Conservation (phyloP, 92 coral and sea anemone species). For the Actinernus sp. region DNA sequence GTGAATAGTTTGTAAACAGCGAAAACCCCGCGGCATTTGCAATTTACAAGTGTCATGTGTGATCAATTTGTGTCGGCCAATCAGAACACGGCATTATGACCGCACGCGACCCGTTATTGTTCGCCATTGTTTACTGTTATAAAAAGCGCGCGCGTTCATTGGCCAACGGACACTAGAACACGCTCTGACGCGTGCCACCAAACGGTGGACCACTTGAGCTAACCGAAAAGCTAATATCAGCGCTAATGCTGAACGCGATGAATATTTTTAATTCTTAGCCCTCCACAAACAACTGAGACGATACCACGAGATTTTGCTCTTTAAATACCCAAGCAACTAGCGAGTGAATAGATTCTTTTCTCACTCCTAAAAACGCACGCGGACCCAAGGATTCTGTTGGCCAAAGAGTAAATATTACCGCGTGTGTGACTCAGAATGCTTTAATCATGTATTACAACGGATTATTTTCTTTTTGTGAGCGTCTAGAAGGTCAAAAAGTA, state of each 20-base stretch:
- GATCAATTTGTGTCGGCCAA: conserved; percentile 70
- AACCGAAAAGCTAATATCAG: conserved; percentile 48
- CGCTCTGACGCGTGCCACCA: conserved; percentile 93
- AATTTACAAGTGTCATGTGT: conserved; percentile 85
- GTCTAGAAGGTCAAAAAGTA: too few species aligned
- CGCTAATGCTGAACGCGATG: background rate
- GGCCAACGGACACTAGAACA: conserved; percentile 75
- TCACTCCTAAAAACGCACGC: background rate
- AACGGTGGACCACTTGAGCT: conserved; percentile 46
- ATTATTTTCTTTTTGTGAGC: too few species aligned
- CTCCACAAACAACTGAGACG: background rate
- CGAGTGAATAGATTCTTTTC: background rate
- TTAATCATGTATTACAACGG: too few species aligned
- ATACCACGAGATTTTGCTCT: background rate
- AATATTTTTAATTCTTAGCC: background rate
- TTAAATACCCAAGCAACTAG: background rate
- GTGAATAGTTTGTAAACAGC: conserved; percentile 60
- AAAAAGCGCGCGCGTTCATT: conserved; percentile 69
- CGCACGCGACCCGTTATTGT: conserved; percentile 96
- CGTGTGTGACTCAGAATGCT: too few species aligned
- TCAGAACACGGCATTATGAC: conserved; percentile 68
- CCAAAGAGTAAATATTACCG: background rate
- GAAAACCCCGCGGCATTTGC: conserved; percentile 56
- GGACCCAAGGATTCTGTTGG: background rate
- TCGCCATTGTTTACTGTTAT: conserved; percentile 74